Evolutionary conservation across 2,113 vertebrate genomes (phyloP).

Genomic region (Nothoprocta perdicaria): DNA sequence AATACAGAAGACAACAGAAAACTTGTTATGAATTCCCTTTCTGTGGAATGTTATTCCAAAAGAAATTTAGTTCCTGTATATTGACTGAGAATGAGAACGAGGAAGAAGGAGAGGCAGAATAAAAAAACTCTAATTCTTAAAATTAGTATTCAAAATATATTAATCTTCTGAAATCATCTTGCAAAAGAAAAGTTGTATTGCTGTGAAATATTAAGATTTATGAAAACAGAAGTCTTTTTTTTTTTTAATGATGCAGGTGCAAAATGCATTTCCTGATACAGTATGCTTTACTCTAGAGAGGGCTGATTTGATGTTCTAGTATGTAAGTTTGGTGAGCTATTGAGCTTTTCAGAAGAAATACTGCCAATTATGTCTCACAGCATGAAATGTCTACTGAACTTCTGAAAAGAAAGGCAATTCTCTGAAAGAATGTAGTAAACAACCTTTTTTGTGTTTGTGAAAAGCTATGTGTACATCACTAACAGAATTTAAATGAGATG

Average conservation of each 20-base stretch:
- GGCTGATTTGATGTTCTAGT: background rate
- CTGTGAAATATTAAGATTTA: conserved; percentile 2
- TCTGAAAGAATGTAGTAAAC: background rate
- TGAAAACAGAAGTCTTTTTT: conserved; percentile 9
- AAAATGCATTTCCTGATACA: conserved; percentile 13
- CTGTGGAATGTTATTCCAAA: background rate
- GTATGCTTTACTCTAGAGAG: conserved; percentile 13
- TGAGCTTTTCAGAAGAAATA: conserved; percentile 5
- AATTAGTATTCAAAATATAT: background rate
- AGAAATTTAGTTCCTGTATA: background rate
- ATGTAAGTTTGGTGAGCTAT: conserved; percentile 3
- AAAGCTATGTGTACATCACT: background rate
- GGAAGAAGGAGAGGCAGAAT: background rate
- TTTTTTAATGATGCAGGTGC: background rate
- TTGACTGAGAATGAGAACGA: background rate
- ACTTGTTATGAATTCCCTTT: background rate
- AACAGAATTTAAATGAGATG: background rate
- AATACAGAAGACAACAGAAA: background rate
- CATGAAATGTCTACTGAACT: conserved; percentile 14
- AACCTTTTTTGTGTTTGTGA: background rate
- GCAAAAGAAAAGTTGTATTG: background rate
- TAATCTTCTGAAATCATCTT: background rate
- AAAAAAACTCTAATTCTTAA: background rate
- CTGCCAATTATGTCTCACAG: conserved; percentile 1
- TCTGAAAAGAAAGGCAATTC: background rate